Percentiles rank a stretch among this genome's conserved stretches.
These are phyloP conservation scores for Polydrusus pterygomalis DNA, from an alignment of 2,888 invertebrate species.

Conservation along the genomic window DNA sequence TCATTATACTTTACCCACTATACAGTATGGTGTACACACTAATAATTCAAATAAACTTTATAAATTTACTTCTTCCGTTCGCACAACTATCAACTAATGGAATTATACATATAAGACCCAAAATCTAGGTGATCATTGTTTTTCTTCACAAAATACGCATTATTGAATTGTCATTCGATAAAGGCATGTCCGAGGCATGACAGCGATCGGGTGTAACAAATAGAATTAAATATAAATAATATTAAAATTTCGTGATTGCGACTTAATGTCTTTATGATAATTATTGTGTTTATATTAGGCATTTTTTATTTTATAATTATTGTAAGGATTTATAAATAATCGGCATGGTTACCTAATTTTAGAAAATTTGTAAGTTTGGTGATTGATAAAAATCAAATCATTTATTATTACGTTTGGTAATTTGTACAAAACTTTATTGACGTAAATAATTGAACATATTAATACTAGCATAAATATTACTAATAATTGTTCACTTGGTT, in stretches of 20 bases:
- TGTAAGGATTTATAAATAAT: conserved; percentile 11
- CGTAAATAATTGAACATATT: too few relatives aligned
- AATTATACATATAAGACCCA: conserved; percentile 14
- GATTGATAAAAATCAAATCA: too few relatives aligned
- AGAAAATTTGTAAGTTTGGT: background rate
- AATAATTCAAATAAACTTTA: background rate
- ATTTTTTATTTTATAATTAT: conserved; percentile 28
- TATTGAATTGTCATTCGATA: conserved; percentile 25
- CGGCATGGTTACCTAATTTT: conserved; percentile 9
- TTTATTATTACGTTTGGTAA: too few relatives aligned
- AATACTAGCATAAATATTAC: too few relatives aligned
- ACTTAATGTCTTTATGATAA: conserved; percentile 36
- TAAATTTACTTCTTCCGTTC: background rate
- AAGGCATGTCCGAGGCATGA: conserved; percentile 38
- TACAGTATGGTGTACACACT: background rate
- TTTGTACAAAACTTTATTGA: too few relatives aligned
- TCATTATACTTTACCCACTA: background rate
- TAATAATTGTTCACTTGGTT: too few relatives aligned
- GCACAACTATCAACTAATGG: conserved; percentile 2
- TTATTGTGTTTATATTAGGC: conserved; percentile 17
- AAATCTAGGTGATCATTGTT: conserved; percentile 29
- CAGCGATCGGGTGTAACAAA: conserved; percentile 21
- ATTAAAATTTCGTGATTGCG: conserved; percentile 22
- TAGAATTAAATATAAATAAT: conserved; percentile 21
- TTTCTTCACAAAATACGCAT: conserved; percentile 34